Evolutionary conservation across 2,113 vertebrate species (phyloP), one percentile per base, ranked within the genome.

Genomic region (Trematocara zebra): DNA sequence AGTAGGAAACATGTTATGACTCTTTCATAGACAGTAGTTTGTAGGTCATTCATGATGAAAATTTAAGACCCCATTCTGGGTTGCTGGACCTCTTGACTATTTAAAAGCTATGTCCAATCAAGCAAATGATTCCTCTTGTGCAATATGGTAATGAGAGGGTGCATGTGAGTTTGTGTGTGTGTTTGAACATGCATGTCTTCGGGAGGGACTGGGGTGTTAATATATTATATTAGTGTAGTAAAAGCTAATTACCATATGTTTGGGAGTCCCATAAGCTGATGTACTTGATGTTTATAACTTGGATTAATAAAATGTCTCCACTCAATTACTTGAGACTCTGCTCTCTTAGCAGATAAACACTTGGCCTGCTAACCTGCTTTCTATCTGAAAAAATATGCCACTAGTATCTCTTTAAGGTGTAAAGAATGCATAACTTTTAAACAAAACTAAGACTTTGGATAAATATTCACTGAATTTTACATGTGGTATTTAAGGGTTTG

Each of bases 231-330:
- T 97, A 96, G 96, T 96, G 97, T 97, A 97, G 97, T 98, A 98
- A 98, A 98, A 98, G 96, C 97, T 98, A 98, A 99, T 99, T 98
- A 94, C 97, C 97, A 97, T 97, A 97, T 98, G 97, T 98, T 98
- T 98, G 97, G 96, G 96, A 97, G 96, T 98, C 97, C 97, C 95
- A 96, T 97, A 98, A 97, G 96, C 97, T 97, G 96, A 97, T 97
- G 97, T 97, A 97, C 97, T 97, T 96, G 97, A 97, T 97, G 97
- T 97, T 97, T 97, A 98, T 97, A 98, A 97, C 96, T 96, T 96
- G 96, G 97, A 98, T 98, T 97, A 98, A 98, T 97, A 97, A 97
- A 98, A 97, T 97, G 96, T 98, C 97, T 97, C 96, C 96, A 97
- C 96, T 97, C 95, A 95, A 97, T 98, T 97, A 97, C 96, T 92